Percentiles rank a stretch among this genome's conserved stretches.
phyloP scores from a whole-genome alignment of 2,113 vertebrate species.

The Crotalus horridus region DNA sequence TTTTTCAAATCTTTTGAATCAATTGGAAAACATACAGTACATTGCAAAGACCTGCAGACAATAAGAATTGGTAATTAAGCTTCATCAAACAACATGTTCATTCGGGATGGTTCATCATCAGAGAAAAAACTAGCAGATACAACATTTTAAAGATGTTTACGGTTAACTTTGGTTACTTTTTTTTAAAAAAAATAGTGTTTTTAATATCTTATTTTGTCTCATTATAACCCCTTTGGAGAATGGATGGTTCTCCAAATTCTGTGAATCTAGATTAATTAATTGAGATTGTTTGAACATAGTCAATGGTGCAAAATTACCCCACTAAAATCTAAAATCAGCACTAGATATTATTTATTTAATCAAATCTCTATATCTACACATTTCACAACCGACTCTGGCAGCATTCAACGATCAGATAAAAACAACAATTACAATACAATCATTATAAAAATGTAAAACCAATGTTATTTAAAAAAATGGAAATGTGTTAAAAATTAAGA shows the following conservation, averaged over 20 bases:
- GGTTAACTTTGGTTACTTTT: neutral
- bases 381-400: neutral
- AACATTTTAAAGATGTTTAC: neutral
- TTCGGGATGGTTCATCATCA: neutral
- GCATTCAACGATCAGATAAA: neutral
- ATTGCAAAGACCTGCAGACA: neutral
- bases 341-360: neutral
- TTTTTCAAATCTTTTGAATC: neutral
- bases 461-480: neutral
- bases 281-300: neutral
- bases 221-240: neutral
- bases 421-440: neutral
- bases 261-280: neutral
- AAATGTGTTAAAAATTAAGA: neutral
- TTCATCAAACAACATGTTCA: neutral
- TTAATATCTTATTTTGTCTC: neutral
- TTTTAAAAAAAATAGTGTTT: neutral
- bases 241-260: neutral
- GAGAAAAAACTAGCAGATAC: neutral
- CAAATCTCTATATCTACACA: neutral
- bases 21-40: neutral
- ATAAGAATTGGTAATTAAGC: neutral
- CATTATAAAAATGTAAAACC: neutral
- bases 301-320: neutral
- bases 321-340: no score